phyloP scores from a whole-genome alignment of 2,888 invertebrate species.

The Drosophila flavopinicola region DNA sequence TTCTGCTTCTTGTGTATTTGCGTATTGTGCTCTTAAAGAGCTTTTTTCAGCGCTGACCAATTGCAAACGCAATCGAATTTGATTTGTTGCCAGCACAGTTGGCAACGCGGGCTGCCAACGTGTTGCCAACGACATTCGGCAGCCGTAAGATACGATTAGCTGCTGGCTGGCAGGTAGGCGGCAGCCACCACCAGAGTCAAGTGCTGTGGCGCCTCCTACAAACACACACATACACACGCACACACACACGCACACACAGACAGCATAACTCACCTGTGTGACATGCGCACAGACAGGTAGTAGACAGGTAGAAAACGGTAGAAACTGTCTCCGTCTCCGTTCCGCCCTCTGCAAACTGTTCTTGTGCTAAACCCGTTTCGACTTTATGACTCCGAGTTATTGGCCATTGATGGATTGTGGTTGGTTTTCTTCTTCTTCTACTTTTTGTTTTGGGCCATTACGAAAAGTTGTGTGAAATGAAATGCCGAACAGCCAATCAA shows the following conservation, averaged over 20 bases:
- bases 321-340: conserved; percentile 48
- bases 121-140: conserved; percentile 20
- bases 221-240: conserved; percentile 18
- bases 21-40: conserved; percentile 9
- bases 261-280: conserved; percentile 34
- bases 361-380: conserved; percentile 31
- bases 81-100: conserved; percentile 72
- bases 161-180: conserved; percentile 31
- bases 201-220: conserved; percentile 63
- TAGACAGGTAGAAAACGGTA: conserved; percentile 26
- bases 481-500: conserved; percentile 48
- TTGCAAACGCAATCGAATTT: conserved; percentile 71
- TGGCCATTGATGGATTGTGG: conserved; percentile 40
- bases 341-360: conserved; percentile 20
- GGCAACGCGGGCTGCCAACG: conserved; percentile 49
- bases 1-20: neutral
- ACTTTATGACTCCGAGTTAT: conserved; percentile 10
- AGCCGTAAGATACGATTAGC: conserved; percentile 33
- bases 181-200: conserved; percentile 57
- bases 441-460: conserved; percentile 1
- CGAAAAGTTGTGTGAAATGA: conserved; percentile 26
- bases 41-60: conserved; percentile 44
- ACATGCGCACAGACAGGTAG: conserved; percentile 48
- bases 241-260: neutral
- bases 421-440: too few relatives aligned